Base-by-base conservation (phyloP, 2,113 vertebrate species). In the Reinhardtius hippoglossoides region DNA sequence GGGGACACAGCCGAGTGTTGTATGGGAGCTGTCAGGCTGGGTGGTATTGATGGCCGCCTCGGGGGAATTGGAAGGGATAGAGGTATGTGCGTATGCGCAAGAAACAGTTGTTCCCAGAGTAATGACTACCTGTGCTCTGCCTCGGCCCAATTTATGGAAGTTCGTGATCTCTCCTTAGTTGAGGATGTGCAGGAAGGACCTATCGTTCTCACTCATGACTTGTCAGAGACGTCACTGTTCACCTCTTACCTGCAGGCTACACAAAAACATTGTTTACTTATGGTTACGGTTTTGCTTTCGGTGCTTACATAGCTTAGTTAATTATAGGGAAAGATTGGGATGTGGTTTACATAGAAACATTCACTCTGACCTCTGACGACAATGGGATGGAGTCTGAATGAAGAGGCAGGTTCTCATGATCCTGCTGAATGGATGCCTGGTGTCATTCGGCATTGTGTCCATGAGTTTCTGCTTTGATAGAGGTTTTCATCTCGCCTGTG, bases 21-120 rank as follows among this genome's bases (percentile, higher is more conserved):
- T 55, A 67, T 74, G 68, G 35, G 48, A 81, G 80, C 74, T 84
- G 87, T 86, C 55, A 20, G 8, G 79, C 50, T 77, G 82, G 69
- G 78, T 55, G 91, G 84, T 88, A 84, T 84, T 88, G 75, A 87
- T 92, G 84, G 89, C 81, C 71, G 93, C 94, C 94, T 68, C 37
- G 31, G 83, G 90, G 52, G 52, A 66, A 56, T 79, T 57, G 57
- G 89, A 78, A 42, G 78, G 68, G 84, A 31, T 60, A 89, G 78
- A 93, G 93, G 89, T 84, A 91, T 89, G 74, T 73, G 81, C 82
- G 69, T 85, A 80, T 55, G 77, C 90, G 88, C 87, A 84, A 85
- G 84, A 92, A 95, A 92, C 82, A 93, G 91, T 95, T 96, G 89
- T 89, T 92, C 54, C 82, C 92, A 12, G 84, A 65, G 72, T 94